Evolutionary conservation across 2,888 invertebrate genomes (phyloP).

Genomic region (Fragum fragum): DNA sequence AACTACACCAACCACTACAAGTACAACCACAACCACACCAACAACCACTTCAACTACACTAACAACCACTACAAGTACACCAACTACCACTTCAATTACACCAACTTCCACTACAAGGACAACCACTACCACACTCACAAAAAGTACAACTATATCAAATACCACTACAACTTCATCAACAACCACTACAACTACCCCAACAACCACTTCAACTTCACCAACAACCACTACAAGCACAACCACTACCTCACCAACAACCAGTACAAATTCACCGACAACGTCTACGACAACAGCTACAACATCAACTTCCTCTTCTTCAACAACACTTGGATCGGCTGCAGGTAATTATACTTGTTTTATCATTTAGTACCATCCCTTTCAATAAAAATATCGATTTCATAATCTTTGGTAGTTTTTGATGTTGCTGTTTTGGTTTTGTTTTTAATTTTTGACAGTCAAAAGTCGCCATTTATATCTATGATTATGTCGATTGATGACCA

Average conservation of each 20-base stretch:
- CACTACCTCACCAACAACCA: not conserved
- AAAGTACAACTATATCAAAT: not conserved
- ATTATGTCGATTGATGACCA: too few relatives aligned
- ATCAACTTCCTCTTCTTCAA: not conserved
- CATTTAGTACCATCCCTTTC: too few relatives aligned
- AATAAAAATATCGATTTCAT: too few relatives aligned
- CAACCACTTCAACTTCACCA: not conserved
- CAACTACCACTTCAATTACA: not conserved
- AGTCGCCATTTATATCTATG: too few relatives aligned
- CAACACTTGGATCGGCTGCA: not conserved
- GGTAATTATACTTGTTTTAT: not conserved
- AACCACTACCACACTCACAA: not conserved
- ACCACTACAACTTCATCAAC: not conserved
- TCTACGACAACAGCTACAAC: not conserved
- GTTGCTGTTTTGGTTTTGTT: too few relatives aligned
- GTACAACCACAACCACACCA: too few relatives aligned
- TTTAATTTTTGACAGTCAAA: too few relatives aligned
- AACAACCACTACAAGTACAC: not conserved
- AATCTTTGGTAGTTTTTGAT: too few relatives aligned
- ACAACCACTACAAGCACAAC: not conserved
- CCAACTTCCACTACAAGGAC: not conserved
- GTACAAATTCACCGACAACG: not conserved
- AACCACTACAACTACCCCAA: not conserved
- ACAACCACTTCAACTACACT: not conserved
- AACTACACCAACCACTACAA: not conserved